Base-by-base conservation (phyloP, 2,113 vertebrate genomes). In the Hemichromis elongatus region DNA sequence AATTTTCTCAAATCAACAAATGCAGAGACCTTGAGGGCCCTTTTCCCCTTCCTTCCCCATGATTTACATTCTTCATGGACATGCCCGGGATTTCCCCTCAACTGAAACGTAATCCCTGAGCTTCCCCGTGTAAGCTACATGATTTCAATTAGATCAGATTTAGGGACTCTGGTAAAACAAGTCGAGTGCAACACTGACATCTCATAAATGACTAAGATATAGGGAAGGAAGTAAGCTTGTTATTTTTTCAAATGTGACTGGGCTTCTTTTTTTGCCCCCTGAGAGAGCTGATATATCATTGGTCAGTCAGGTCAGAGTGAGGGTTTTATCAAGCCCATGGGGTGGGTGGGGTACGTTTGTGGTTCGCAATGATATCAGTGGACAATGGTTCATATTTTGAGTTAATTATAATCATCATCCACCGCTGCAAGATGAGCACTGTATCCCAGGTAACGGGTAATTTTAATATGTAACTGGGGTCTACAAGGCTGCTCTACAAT, bases 91-190 rank as follows among this genome's bases (percentile, higher is more conserved):
- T 91, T 92, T 89, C 91, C 91, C 86, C 86, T 87, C 70, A 26
- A 26, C 83, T 83, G 90, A 89, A 94, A 93, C 81, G 2, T 79
- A 88, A 92, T 89, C 88, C 90, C 85, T 1, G 18, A 84, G 73
- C 75, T 89, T 90, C 83, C 79, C 77, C 83, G 79, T 88, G 53
- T 45, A 92, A 92, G 88, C 87, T 90, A 81, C 86, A 68, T 88
- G 85, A 95, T 93, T 91, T 94, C 89, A 95, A 95, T 94, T 93
- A 94, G 88, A 86, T 86, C 70, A 89, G 92, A 94, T 88, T 82
- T 85, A 86, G 83, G 57, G 59, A 80, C 84, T 87, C 79, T 79
- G 79, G 85, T 86, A 91, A 88, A 68, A 86, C 80, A 89, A 92
- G 86, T 88, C 68, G 88, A 90, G 90, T 93, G 89, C 87, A 94